Evolutionary conservation across 1,140 invertebrate genomes (phyloP).

Genomic region (Cardiocondyla obscurior): DNA sequence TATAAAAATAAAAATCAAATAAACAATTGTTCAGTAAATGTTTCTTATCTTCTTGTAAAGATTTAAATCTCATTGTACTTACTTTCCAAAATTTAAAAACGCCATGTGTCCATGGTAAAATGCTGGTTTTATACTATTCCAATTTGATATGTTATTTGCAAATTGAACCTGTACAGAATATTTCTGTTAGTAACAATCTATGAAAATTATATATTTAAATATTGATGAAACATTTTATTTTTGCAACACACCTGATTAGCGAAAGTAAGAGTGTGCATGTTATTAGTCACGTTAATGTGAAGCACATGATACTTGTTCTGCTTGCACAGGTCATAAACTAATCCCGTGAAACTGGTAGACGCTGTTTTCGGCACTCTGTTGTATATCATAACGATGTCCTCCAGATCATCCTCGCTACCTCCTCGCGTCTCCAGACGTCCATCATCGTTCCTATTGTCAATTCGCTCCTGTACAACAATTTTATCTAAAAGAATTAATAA

Average conservation of each 20-base stretch:
- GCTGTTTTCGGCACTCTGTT: conserved; percentile 99
- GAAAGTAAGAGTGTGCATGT: conserved; percentile 96
- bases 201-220: not conserved
- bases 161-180: conserved; percentile 89
- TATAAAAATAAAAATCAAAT: conserved; percentile 58
- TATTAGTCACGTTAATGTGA: conserved; percentile 98
- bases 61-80: conserved; percentile 72
- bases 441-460: conserved; percentile 63
- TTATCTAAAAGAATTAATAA: conserved; percentile 77
- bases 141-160: conserved; percentile 93
- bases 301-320: conserved; percentile 96
- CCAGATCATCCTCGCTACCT: conserved; percentile 60
- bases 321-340: conserved; percentile 98
- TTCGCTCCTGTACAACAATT: conserved; percentile 71
- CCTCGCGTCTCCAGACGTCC: conserved; percentile 39
- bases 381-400: conserved; percentile 93
- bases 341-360: conserved; percentile 98
- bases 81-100: conserved; percentile 97
- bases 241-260: conserved; percentile 90
- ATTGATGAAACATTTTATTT: too few species aligned
- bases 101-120: conserved; percentile 99
- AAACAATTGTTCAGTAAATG: conserved; percentile 29
- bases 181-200: conserved; percentile 30
- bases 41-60: not conserved
- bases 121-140: conserved; percentile 94